Evolutionary conservation across 2,888 invertebrate species (phyloP), one percentile per base, ranked within the genome.

Genomic region (Aphodius sticticus): DNA sequence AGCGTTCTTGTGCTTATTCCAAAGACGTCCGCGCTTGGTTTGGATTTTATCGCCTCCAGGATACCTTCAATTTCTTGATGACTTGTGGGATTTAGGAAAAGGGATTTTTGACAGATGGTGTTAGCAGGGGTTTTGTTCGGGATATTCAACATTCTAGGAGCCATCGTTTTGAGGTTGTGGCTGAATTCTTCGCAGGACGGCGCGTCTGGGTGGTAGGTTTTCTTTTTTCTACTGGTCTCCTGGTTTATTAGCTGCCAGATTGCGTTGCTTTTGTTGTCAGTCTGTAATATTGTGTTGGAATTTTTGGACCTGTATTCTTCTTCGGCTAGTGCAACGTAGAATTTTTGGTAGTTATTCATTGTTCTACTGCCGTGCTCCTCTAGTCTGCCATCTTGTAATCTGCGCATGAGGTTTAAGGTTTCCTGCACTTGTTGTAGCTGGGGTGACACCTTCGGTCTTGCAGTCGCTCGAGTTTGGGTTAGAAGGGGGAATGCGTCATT

Each of bases 11-110:
- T 16, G 15, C n/a, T n/a, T 35, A 76, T 16, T 14, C 37, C 37
- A 16, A 38, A 76, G n/a, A 76, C 37, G 16, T 76, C 38, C 16
- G 5, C 16, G 14, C 26, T n/a, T 35, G 3, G 37, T 53, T 76
- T 76, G 14, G 37, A n/a, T 37, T 76, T 36, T 35, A 76, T 14
- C 26, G 36, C 76, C 12, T 6, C 1, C 14, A 36, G 12, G 14
- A 76, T 76, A n/a, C n/a, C n/a, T 53, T 76, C 38, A 53, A 76
- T 37, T 53, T 76, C 53, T 14, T 14, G 12, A 14, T 69, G 14
- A 16, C 6, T 9, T 12, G 1, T 38, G 14, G 76, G 76, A 9
- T 12, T 53, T 7, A 53, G 53, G 53, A 53, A 53, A 12, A 53
- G 53, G 7, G 53, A 53, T 53, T 53, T 7, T 53, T 53, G 53